Evolutionary conservation across 2,113 vertebrate genomes (phyloP).

Genomic region (Cynoglossus semilaevis): DNA sequence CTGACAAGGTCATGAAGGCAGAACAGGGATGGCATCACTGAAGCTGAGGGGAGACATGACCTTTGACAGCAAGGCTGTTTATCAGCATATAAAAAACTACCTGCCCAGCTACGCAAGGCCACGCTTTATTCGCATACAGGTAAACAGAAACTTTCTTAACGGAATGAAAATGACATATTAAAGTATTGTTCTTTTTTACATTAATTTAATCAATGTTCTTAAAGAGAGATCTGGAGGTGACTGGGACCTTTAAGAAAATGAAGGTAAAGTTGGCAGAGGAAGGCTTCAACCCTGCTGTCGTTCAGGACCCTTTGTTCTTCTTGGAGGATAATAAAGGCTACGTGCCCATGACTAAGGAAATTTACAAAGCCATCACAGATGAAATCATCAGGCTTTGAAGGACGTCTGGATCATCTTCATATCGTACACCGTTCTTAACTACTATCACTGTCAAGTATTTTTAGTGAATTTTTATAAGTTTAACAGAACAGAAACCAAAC

Average conservation of each 20-base stretch:
- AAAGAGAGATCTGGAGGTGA: conserved; percentile 74
- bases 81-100: conserved; percentile 71
- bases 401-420: too few species aligned
- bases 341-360: conserved; percentile 78
- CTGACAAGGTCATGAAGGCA: conserved; percentile 83
- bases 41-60: conserved; percentile 74
- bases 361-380: conserved; percentile 70
- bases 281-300: conserved; percentile 77
- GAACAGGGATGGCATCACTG: conserved; percentile 86
- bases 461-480: too few species aligned
- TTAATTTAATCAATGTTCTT: not conserved
- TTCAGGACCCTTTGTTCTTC: conserved; percentile 78
- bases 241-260: conserved; percentile 83
- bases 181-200: not conserved
- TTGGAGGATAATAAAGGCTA: conserved; percentile 80
- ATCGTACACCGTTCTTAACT: too few species aligned
- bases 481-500: too few species aligned
- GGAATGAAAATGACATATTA: not conserved
- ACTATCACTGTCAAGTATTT: too few species aligned
- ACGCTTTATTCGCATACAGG: conserved; percentile 85
- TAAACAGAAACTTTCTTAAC: conserved; percentile 35
- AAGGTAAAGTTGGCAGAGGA: conserved; percentile 80
- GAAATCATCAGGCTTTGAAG: conserved; percentile 65
- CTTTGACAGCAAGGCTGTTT: conserved; percentile 76
- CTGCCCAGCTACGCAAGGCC: conserved; percentile 84